A percentile compares a stretch with the other conserved stretches of the same genome.
These are phyloP conservation scores for Chaetorhynchus papuensis DNA, from an alignment of 2,113 vertebrate species.

Conservation along the genomic window DNA sequence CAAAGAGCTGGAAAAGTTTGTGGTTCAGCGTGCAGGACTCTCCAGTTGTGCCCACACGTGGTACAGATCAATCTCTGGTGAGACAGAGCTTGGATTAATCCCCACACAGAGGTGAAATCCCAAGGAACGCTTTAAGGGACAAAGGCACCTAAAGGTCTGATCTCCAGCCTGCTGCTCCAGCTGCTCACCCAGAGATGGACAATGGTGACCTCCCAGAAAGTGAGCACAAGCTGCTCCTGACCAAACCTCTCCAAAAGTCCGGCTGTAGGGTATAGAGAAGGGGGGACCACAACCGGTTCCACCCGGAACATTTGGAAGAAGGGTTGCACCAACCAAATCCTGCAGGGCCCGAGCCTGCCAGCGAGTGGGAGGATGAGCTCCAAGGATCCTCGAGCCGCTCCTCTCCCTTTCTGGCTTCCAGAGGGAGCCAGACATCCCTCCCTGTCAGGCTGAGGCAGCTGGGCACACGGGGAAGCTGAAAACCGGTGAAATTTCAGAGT, in stretches of 20 bases:
- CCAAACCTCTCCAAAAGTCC: not conserved
- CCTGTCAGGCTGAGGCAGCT: conserved; percentile 34
- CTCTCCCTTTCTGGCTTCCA: conserved; percentile 37
- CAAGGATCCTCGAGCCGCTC: not conserved
- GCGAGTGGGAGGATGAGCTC: conserved; percentile 1
- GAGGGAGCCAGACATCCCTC: conserved; percentile 30
- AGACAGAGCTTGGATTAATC: not conserved
- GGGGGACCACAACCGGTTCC: not conserved
- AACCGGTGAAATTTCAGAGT: not conserved
- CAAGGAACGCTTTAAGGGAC: not conserved
- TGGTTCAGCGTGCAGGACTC: not conserved
- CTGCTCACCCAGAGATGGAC: not conserved
- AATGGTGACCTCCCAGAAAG: not conserved
- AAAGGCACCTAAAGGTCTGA: rapidly evolving
- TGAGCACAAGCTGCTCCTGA: not conserved
- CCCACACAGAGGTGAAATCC: not conserved
- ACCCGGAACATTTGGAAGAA: not conserved
- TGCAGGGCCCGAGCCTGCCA: not conserved
- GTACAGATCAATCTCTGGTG: not conserved
- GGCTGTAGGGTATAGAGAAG: rapidly evolving
- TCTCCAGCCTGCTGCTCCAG: not conserved
- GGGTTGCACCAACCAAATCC: not conserved
- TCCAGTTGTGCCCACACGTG: rapidly evolving
- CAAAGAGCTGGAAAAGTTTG: not conserved
- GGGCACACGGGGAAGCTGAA: conserved; percentile 22